phyloP scores from a whole-genome alignment of 1,140 invertebrate species.

The Sitophilus oryzae region DNA sequence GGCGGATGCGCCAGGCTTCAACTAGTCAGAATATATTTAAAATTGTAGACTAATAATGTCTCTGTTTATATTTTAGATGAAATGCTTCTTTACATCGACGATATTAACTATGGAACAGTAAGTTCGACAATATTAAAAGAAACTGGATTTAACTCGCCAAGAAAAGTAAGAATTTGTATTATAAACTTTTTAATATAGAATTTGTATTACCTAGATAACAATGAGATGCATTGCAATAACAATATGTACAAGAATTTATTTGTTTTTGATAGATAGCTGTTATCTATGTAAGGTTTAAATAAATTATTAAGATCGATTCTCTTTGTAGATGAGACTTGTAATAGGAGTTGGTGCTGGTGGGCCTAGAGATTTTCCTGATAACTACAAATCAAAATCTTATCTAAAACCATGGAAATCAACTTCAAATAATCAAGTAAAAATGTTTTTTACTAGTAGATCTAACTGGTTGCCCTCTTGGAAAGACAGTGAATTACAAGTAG shows the following conservation, averaged over 20 bases:
- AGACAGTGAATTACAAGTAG: conserved; percentile 24
- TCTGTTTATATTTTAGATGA: conserved; percentile 13
- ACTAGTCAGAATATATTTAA: not conserved
- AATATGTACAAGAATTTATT: too few species aligned
- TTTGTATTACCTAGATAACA: too few species aligned
- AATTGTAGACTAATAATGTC: not conserved
- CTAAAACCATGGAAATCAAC: conserved; percentile 30
- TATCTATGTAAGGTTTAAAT: too few species aligned
- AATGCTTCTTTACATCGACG: conserved; percentile 17
- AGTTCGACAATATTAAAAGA: not conserved
- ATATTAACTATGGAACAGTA: conserved; percentile 12
- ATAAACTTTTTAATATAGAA: too few species aligned
- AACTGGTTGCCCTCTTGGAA: conserved; percentile 30
- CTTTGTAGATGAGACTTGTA: conserved; percentile 25
- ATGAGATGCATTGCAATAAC: too few species aligned
- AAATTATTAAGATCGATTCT: too few species aligned
- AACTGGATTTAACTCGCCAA: not conserved
- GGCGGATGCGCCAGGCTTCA: too few species aligned
- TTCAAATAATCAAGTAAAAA: conserved; percentile 14
- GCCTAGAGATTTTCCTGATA: conserved; percentile 30
- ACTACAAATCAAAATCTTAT: conserved; percentile 16
- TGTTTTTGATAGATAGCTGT: too few species aligned
- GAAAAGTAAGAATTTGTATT: too few species aligned
- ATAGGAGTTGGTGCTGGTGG: conserved; percentile 35
- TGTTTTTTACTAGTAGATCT: conserved; percentile 22